Evolutionary conservation across 1,140 invertebrate genomes (phyloP), one percentile per base, ranked within the genome.

Genomic region (Drosophila arawakana): DNA sequence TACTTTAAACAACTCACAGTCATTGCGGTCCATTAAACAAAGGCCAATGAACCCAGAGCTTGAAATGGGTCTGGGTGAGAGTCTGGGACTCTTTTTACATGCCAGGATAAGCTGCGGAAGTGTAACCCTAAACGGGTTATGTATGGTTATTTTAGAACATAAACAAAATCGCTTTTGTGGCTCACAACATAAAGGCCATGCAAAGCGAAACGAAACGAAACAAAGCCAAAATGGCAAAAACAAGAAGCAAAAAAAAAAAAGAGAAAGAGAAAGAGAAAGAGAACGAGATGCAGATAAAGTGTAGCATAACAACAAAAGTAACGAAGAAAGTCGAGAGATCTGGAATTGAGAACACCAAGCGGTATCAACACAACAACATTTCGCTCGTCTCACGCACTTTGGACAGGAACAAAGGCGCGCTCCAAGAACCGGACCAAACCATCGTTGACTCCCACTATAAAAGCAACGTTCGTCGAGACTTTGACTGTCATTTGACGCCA

Each of bases 371-470:
- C 9, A 60, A 59, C 25, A 54, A 25, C 79, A 59, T 59, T 39
- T 73, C 71, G 65, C 74, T 68, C 62, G 69, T 73, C 81, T 84
- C 77, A 89, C 84, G 84, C 85, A 89, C 85, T 67, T 73, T 84
- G 83, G 85, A 52, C 84, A 89, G 84, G 84, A 90, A 89, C 85
- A 89, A 89, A 90, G 71, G 80, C 83, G 73, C 70, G 75, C 69
- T 78, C 76, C 70, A 83, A 88, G 84, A 84, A 89, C 85, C 84
- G 83, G 83, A 88, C 75, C 74, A 74, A 69, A 52, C 63, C 50
- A 63, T 50, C 50, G 59, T 47, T 50, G 50, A 77, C 75, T 70
- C 67, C 82, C 82, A 76, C 75, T 89, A 89, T 89, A 89, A 84
- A 89, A 89, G 84, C 81, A 50, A 47, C 43, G 57, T 75, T 59